Evolutionary conservation across 30 jellyfish, hydroid and myxozoan species (phyloP).

Genomic region (Pelagia noctiluca): DNA sequence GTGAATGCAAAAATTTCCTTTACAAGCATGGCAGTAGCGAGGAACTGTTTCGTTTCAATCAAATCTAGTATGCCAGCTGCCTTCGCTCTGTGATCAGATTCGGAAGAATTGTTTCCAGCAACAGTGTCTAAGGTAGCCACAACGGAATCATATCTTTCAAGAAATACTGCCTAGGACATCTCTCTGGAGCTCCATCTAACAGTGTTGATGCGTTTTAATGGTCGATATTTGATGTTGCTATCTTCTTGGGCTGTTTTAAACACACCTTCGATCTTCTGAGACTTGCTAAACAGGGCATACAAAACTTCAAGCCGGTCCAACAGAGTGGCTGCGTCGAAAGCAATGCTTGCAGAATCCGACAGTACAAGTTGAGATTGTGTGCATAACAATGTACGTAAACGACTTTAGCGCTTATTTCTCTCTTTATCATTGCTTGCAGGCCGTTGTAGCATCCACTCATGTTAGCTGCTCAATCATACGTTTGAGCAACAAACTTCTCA

Average conservation of each 20-base stretch:
- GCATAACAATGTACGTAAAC: slow-evolving; percentile 48
- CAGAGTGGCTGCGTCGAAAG: slow-evolving; percentile 44
- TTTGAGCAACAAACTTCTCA: slow-evolving; percentile 53
- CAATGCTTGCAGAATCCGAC: slow-evolving; percentile 47
- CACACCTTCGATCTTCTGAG: slow-evolving; percentile 6
- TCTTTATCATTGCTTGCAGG: slow-evolving; percentile 42
- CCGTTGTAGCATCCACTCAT: slow-evolving; percentile 41
- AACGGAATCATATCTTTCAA: slow-evolving; percentile 33
- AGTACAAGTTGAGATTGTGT: slow-evolving; percentile 44
- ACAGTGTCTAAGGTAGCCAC: slow-evolving; percentile 14
- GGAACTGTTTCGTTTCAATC: slow-evolving; percentile 37
- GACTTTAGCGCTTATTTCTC: slow-evolving; percentile 27
- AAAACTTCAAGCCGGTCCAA: slow-evolving; percentile 29
- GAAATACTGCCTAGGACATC: slow-evolving; percentile 17
- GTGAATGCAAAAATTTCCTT: slow-evolving; percentile 26
- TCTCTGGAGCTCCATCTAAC: slow-evolving; percentile 70
- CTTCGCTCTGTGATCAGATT: slow-evolving; percentile 15
- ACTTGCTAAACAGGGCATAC: slow-evolving; percentile 10
- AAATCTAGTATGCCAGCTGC: slow-evolving; percentile 39
- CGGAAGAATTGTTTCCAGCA: slow-evolving; percentile 11
- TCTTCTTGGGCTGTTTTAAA: slow-evolving; percentile 27
- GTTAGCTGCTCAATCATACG: slow-evolving; percentile 39
- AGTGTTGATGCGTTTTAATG: slow-evolving; percentile 47
- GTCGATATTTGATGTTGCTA: not conserved
- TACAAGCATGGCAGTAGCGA: slow-evolving; percentile 58